Conservation (phyloP, 2,113 vertebrate genomes). For the Mormoops blainvillei region DNA sequence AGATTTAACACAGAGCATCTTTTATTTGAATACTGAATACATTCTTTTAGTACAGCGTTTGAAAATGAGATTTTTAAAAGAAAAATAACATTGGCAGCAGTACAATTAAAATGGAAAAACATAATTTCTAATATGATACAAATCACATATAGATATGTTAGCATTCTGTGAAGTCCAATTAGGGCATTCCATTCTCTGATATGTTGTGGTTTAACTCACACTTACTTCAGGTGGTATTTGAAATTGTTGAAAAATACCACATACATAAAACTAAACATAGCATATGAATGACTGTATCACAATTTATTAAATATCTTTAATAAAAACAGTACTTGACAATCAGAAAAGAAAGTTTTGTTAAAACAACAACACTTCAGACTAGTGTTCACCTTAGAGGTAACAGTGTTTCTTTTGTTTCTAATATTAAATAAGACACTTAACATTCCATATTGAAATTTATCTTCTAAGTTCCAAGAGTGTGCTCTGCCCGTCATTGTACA, state of each 20-base stretch:
- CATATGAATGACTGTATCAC: background rate
- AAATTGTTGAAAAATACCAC: background rate
- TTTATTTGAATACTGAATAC: constrained; percentile 53
- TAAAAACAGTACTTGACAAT: background rate
- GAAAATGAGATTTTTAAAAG: background rate
- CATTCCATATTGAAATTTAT: no score
- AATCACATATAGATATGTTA: background rate
- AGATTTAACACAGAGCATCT: background rate
- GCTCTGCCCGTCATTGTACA: background rate
- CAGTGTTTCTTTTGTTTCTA: background rate
- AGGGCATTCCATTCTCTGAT: background rate
- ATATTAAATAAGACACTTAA: background rate
- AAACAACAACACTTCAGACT: background rate
- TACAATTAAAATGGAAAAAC: constrained; percentile 14
- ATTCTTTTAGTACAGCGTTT: background rate
- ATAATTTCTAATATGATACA: background rate
- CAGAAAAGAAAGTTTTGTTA: background rate
- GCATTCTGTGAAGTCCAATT: background rate
- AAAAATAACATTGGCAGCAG: background rate
- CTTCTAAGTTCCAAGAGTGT: constrained; percentile 11
- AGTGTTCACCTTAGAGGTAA: background rate
- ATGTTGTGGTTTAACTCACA: background rate
- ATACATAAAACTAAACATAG: background rate
- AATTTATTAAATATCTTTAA: constrained; percentile 7
- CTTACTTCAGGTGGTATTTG: background rate